phyloP scores from a whole-genome alignment of 2,888 invertebrate species.

The Bombyx huttoni region DNA sequence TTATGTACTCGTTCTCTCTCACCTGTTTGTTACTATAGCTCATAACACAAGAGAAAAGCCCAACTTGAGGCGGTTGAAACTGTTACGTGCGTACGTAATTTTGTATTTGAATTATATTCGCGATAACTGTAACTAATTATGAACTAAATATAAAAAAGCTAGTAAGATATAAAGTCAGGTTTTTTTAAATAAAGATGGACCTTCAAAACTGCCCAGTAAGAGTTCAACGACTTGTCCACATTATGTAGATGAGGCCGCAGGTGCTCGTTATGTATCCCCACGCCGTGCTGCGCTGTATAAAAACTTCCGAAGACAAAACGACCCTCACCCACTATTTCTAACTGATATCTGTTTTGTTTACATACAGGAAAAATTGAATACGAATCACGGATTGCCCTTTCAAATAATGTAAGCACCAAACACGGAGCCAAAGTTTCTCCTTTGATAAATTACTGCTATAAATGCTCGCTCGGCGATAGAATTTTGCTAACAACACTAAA shows the following conservation, averaged over 20 bases:
- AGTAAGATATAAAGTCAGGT: too few relatives aligned
- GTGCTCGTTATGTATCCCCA: conserved; percentile 59
- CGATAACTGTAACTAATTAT: too few relatives aligned
- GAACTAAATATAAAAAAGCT: too few relatives aligned
- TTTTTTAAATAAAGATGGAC: neutral
- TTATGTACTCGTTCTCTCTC: too few relatives aligned
- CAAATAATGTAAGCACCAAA: conserved; percentile 4
- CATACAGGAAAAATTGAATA: conserved; percentile 11
- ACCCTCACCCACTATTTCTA: conserved; percentile 54
- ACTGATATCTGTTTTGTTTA: conserved; percentile 18
- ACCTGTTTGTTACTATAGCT: too few relatives aligned
- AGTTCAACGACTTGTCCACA: conserved; percentile 63
- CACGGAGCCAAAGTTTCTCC: neutral
- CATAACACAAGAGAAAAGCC: too few relatives aligned
- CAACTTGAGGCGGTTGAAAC: too few relatives aligned
- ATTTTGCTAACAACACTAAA: too few relatives aligned
- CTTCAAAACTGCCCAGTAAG: conserved; percentile 37
- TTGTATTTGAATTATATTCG: too few relatives aligned
- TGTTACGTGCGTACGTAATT: too few relatives aligned
- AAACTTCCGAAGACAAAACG: conserved; percentile 56
- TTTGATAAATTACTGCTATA: neutral
- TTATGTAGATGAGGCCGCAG: conserved; percentile 67
- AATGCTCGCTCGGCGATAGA: too few relatives aligned
- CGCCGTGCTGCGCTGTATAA: conserved; percentile 45
- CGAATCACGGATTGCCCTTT: conserved; percentile 4